Evolutionary conservation across 1,140 invertebrate species (phyloP), one percentile per base, ranked within the genome.

Genomic region (Drosophila ficusphila): DNA sequence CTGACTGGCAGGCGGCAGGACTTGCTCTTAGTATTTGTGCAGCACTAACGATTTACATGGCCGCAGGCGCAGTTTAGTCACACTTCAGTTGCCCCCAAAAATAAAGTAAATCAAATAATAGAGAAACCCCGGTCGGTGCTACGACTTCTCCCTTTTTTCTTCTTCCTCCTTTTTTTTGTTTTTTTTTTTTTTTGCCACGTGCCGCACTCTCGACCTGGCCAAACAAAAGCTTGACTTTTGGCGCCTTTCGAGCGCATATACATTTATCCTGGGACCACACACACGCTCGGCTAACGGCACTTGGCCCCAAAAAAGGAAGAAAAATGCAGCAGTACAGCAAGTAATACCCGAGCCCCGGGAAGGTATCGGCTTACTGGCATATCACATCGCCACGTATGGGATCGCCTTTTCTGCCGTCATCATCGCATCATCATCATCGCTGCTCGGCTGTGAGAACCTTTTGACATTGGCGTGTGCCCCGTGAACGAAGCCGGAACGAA

Each of bases 181-280:
- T n/a, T 21, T 25, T 27, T 14, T 25, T 41, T 41, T n/a, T 18
- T n/a, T 18, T 34, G 72, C 62, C 71, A 67, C 72, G 72, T 76
- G 72, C 70, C 65, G 52, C 38, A 21, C 18, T 21, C 29, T 53
- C 52, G 51, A 33, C 52, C 58, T 53, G 36, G 41, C n/a, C 53
- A 78, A 88, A 88, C 82, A 86, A 86, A 74, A 79, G 82, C 72
- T 85, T 86, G 81, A 85, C 81, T 86, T 62, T 69, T 77, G 75
- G 51, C 49, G 75, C 73, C 73, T 53, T 41, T 14, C 4, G 8
- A 27, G 41, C 36, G 4, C 34, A 39, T 19, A 4, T 23, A 25
- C 9, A 39, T 9, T 8, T 23, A 14, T 42, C 41, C 41, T 46
- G 21, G 41, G 36, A 56, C 60, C 74, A 67, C 70, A 74, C 54